phyloP scores from a whole-genome alignment of 2,888 invertebrate species.

The Ormia ochracea region DNA sequence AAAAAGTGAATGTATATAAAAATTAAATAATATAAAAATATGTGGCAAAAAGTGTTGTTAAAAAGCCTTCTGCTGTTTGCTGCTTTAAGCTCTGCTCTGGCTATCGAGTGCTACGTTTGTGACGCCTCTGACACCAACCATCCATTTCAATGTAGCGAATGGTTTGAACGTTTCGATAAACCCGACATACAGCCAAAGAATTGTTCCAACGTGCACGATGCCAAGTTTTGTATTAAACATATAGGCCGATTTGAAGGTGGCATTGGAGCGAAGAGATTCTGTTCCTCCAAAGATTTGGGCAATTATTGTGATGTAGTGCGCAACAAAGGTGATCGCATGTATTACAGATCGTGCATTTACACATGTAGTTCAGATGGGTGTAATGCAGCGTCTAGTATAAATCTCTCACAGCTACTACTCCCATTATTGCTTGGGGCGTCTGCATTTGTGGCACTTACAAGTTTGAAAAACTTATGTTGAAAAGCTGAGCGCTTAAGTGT shows the following conservation, averaged over 20 bases:
- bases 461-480: conserved; percentile 24
- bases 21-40: conserved; percentile 12
- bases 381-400: conserved; percentile 79
- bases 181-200: conserved; percentile 82
- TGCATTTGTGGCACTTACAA: not conserved
- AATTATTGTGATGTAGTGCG: conserved; percentile 92
- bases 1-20: not conserved
- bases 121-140: conserved; percentile 86
- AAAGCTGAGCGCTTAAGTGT: conserved; percentile 12
- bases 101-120: conserved; percentile 92
- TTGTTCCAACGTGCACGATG: conserved; percentile 88
- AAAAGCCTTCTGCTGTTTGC: conserved; percentile 54
- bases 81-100: conserved; percentile 75
- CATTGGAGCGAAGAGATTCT: conserved; percentile 91
- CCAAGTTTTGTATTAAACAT: conserved; percentile 94
- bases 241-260: conserved; percentile 94
- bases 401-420: conserved; percentile 18
- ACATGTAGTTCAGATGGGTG: conserved; percentile 91
- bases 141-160: conserved; percentile 91
- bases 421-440: conserved; percentile 8
- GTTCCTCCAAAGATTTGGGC: conserved; percentile 90
- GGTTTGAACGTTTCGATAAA: conserved; percentile 81
- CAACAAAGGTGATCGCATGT: conserved; percentile 89
- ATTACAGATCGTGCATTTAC: conserved; percentile 91
- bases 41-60: conserved; percentile 57